A percentile compares a stretch with the other conserved stretches of the same genome.
phyloP scores from a whole-genome alignment of 2,113 vertebrate species.

The Oceanites oceanicus region DNA sequence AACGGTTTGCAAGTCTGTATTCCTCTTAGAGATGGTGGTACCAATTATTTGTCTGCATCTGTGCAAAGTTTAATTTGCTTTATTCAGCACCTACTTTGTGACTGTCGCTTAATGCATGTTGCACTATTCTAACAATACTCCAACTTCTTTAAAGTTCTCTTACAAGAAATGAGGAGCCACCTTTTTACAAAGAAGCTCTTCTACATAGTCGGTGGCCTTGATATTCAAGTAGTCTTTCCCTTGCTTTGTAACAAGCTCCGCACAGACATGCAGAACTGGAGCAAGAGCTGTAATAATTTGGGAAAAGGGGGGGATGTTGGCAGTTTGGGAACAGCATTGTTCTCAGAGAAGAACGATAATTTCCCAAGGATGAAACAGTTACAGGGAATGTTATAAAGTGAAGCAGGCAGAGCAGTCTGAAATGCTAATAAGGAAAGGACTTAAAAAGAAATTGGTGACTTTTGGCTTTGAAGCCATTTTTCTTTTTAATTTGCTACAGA shows the following conservation, averaged over 20 bases:
- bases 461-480: not conserved
- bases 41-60: not conserved
- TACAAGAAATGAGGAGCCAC: not conserved
- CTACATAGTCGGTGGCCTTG: not conserved
- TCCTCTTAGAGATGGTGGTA: not conserved
- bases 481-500: not conserved
- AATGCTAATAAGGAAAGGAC: slow-evolving; percentile 5
- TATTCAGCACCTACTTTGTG: not conserved
- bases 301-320: not conserved
- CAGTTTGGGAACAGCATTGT: not conserved
- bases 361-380: not conserved
- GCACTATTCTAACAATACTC: not conserved
- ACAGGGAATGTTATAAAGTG: not conserved
- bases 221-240: not conserved
- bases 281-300: not conserved
- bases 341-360: not conserved
- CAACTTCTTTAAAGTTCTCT: not conserved
- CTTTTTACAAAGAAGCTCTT: not conserved
- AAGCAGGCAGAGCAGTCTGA: not conserved
- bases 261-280: not conserved
- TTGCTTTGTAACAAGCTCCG: not conserved
- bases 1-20: not conserved
- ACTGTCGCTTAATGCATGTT: not conserved
- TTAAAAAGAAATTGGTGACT: not conserved
- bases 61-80: not conserved